phyloP scores from a whole-genome alignment of 2,888 invertebrate genomes.

The Hypselothyrea guttata region DNA sequence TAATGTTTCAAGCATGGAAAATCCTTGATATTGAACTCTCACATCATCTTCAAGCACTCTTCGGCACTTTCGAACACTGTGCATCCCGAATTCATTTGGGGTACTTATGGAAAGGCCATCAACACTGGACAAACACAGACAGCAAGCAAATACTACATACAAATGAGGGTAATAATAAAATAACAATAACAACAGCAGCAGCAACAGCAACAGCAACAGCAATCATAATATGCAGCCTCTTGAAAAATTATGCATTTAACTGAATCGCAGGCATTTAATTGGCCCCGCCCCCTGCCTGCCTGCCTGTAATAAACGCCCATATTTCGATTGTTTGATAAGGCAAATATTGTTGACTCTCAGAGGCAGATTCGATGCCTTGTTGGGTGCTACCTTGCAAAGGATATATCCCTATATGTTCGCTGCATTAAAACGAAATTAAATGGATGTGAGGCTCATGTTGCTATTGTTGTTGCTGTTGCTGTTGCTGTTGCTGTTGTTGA shows the following conservation, averaged over 20 bases:
- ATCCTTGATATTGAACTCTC: too few relatives aligned
- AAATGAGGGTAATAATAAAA: conserved; percentile 38
- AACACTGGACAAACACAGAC: conserved; percentile 63
- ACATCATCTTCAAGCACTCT: not conserved
- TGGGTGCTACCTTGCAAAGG: not conserved
- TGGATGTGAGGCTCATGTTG: conserved; percentile 59
- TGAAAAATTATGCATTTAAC: conserved; percentile 59
- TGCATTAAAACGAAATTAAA: conserved; percentile 75
- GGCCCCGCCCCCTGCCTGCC: conserved; percentile 30
- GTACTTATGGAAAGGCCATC: conserved; percentile 41
- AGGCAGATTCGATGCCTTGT: conserved; percentile 38
- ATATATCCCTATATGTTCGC: conserved; percentile 32
- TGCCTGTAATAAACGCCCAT: conserved; percentile 1
- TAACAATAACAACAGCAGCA: conserved; percentile 31
- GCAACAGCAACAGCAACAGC: conserved; percentile 31
- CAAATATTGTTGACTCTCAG: conserved; percentile 57
- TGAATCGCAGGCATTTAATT: conserved; percentile 54
- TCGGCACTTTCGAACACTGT: conserved; percentile 5
- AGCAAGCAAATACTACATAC: conserved; percentile 53
- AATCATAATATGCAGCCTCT: conserved; percentile 55
- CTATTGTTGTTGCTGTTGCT: conserved; percentile 28
- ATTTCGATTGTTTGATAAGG: conserved; percentile 57
- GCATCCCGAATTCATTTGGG: conserved; percentile 25
- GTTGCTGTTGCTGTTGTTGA: conserved; percentile 43
- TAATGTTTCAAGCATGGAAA: not conserved